These are phyloP conservation scores for Sylvietta virens DNA, from an alignment of 2,113 vertebrate species.

Conservation along the genomic window DNA sequence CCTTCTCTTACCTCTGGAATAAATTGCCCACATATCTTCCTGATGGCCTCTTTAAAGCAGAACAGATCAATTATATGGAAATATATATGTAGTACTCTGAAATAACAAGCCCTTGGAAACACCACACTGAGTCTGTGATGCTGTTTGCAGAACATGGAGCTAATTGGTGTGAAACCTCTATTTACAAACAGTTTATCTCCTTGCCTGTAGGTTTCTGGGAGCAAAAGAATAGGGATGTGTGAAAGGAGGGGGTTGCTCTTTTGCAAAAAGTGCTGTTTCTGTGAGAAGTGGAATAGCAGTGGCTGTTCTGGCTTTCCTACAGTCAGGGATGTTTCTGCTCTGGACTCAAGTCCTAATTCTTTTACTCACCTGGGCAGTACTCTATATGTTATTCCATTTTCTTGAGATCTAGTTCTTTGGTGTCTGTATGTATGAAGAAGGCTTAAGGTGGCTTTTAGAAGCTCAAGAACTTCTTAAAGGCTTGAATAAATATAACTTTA, in stretches of 20 bases:
- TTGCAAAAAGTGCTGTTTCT: background rate
- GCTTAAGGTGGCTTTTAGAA: background rate
- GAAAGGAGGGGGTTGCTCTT: background rate
- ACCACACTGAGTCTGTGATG: background rate
- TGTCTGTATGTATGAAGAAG: background rate
- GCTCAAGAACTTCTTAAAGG: background rate
- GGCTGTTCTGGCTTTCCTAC: background rate
- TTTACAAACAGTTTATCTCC: slow-evolving; percentile 41
- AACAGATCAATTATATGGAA: slow-evolving; percentile 56
- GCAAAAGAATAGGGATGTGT: background rate
- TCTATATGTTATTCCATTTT: background rate
- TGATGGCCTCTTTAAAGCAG: slow-evolving; percentile 42
- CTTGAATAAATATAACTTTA: background rate
- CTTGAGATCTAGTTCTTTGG: background rate
- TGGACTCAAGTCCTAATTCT: background rate
- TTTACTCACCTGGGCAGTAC: background rate
- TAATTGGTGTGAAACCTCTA: slow-evolving; percentile 52
- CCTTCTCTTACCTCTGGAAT: slow-evolving; percentile 13
- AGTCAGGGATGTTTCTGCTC: background rate
- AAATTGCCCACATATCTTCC: slow-evolving; percentile 39
- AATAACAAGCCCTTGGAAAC: slow-evolving; percentile 26
- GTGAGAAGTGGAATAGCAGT: background rate
- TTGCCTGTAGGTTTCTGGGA: background rate
- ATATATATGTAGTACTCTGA: slow-evolving; percentile 10
- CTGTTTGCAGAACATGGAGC: background rate